Percentiles rank a stretch among this genome's conserved stretches.
These are phyloP conservation scores for Bacillus rossius DNA, from an alignment of 1,140 invertebrate genomes.

Conservation along the genomic window DNA sequence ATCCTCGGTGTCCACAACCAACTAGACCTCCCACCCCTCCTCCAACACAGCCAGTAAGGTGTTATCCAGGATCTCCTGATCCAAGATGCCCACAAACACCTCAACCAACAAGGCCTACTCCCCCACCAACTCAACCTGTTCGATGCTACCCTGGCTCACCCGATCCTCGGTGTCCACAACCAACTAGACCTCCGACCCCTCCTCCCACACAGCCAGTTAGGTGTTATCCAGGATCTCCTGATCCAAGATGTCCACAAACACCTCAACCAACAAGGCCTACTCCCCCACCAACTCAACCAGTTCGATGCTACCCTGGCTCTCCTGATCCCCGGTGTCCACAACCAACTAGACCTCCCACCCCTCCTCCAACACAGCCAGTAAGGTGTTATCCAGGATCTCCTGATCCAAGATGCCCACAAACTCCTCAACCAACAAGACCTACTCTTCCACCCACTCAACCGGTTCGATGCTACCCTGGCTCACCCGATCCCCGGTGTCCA, in stretches of 20 bases:
- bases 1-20: conserved; percentile 34
- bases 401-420: conserved; percentile 23
- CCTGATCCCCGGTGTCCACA: no score
- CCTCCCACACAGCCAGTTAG: no score
- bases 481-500: conserved; percentile 31
- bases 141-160: conserved; percentile 33
- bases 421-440: not conserved
- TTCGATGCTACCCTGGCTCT: conserved; percentile 37
- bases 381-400: no score
- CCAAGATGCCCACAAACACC: conserved; percentile 30
- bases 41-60: conserved; percentile 15
- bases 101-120: conserved; percentile 21
- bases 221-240: conserved; percentile 24
- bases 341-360: no score
- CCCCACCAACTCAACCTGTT: conserved; percentile 18
- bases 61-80: conserved; percentile 30
- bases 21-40: conserved; percentile 11
- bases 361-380: no score
- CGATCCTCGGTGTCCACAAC: conserved; percentile 30
- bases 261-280: conserved; percentile 28
- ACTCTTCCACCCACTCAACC: conserved; percentile 12
- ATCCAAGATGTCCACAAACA: conserved; percentile 26
- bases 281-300: conserved; percentile 27
- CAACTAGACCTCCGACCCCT: no score
- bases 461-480: conserved; percentile 34